A percentile compares a stretch with the other conserved stretches of the same genome.
Conservation (phyloP, 2,797 vertebrate species). For the Petrocephalus schoutedeni region DNA sequence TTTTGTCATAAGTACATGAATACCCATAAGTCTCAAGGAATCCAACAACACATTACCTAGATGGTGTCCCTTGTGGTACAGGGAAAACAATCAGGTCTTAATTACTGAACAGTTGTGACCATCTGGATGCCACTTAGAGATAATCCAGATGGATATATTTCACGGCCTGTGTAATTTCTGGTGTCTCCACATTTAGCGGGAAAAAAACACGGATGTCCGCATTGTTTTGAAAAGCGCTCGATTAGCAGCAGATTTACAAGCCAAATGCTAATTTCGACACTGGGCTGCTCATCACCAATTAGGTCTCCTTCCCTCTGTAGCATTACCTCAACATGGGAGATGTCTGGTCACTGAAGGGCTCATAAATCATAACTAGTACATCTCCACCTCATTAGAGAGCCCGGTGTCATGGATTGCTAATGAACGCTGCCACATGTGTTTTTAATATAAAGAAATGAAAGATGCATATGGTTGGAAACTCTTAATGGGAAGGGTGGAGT, state of each 20-base stretch:
- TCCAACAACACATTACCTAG: neutral
- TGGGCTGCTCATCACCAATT: neutral
- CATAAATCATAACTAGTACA: slow-evolving; percentile 27
- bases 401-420: slow-evolving; percentile 37
- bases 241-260: neutral
- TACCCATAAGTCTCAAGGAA: neutral
- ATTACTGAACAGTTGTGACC: neutral
- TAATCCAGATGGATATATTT: neutral
- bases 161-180: neutral
- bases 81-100: neutral
- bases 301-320: neutral
- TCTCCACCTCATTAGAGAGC: slow-evolving; percentile 32
- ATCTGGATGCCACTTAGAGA: neutral
- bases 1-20: neutral
- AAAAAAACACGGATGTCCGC: neutral
- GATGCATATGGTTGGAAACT: slow-evolving; percentile 6
- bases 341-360: neutral
- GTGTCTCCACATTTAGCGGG: neutral
- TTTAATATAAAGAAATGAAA: slow-evolving; percentile 41
- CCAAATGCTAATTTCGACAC: neutral
- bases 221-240: neutral
- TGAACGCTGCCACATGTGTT: slow-evolving; percentile 40
- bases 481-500: neutral
- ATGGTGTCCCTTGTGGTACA: neutral
- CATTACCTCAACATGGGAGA: neutral